Evolutionary conservation across 2,797 vertebrate species (phyloP), one percentile per base, ranked within the genome.

Genomic region (Amblyraja radiata): DNA sequence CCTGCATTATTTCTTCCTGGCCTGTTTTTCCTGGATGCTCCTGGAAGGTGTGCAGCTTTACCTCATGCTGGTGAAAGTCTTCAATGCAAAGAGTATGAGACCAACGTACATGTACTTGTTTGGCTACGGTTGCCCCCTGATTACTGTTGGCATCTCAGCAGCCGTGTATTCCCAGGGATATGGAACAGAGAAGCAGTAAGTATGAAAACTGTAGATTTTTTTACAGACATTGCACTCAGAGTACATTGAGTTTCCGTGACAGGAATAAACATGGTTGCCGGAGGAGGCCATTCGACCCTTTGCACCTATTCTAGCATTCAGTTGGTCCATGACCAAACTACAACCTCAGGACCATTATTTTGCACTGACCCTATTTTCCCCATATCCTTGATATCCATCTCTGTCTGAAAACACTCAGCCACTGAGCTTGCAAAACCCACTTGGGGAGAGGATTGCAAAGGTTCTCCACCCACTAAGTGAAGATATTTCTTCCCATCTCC

Each of bases 11-110:
- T 97, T 96, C 94, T 98, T 96, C 95, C 95, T 98, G 94, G 96
- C 97, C 0, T 95, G 96, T 73, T 98, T 98, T 96, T 97, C 97
- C 95, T 98, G 98, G 98, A 98, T 98, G 97, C 97, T 96, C 94
- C 96, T 98, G 92, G 97, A 98, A 94, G 98, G 97, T 1, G 93
- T 98, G 79, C 97, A 98, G 93, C 97, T 98, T 86, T 98, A 98
- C 96, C 95, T 97, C 93, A 98, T 99, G 94, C 97, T 99, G 61
- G 96, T 98, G 28, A 95, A 97, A 46, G 97, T 98, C 86, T 98
- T 98, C 95, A 96, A 97, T 39, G 96, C 39, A 39, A 39, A 94
- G 94, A 97, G 93, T 95, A 95, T 95, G 93, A 93, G 94, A 11
- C 94, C 93, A 13, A 93, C 93, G 93, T 96, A 97, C 95, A 96